Conservation (phyloP, 2,888 invertebrate species). For the Conus canariensis region DNA sequence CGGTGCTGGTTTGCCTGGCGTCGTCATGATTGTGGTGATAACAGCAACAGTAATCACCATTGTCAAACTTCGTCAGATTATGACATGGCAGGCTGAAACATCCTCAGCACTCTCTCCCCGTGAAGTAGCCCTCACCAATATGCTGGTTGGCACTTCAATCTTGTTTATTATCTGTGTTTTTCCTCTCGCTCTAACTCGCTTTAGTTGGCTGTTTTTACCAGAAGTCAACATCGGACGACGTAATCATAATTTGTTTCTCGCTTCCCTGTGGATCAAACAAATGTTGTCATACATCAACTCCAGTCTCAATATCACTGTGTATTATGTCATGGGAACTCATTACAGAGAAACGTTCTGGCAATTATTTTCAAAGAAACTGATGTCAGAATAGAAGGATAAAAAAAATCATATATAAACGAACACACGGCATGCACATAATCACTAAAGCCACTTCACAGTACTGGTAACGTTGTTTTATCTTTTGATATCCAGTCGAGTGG, state of each 20-base stretch:
- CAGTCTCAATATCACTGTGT: slow-evolving; percentile 17
- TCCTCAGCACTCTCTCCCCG: neutral
- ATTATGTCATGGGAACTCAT: neutral
- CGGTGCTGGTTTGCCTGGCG: neutral
- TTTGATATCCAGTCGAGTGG: too few relatives aligned
- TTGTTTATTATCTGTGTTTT: neutral
- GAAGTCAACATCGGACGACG: neutral
- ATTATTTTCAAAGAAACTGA: neutral
- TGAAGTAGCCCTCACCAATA: slow-evolving; percentile 21
- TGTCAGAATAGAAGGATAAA: too few relatives aligned
- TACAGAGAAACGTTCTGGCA: slow-evolving; percentile 19
- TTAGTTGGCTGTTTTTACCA: slow-evolving; percentile 14
- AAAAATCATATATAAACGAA: accelerated
- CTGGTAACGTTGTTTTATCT: too few relatives aligned
- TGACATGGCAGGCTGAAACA: neutral
- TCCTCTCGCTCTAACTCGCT: neutral
- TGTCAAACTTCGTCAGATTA: neutral
- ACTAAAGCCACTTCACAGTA: too few relatives aligned
- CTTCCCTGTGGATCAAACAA: neutral
- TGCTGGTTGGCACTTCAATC: neutral
- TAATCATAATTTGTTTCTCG: slow-evolving; percentile 2
- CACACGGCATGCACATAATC: accelerated
- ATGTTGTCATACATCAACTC: neutral
- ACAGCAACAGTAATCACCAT: neutral
- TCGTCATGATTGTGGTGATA: slow-evolving; percentile 5